A percentile compares a stretch with the other conserved stretches of the same genome.
Evolutionary conservation across 1,140 invertebrate species (phyloP).

Genomic region (Harlomillsia oculata): DNA sequence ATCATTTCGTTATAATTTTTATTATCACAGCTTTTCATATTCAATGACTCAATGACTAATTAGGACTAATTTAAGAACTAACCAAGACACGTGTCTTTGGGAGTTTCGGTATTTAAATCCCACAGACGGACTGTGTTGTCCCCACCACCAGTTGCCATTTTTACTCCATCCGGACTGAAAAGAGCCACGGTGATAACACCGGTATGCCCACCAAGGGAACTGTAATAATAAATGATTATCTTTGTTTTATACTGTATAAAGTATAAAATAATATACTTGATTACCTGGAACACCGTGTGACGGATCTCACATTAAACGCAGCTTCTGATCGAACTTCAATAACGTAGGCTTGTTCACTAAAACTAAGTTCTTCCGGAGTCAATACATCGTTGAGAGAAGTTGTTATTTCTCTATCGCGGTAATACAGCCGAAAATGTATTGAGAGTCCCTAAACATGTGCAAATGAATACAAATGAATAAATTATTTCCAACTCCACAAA

Average conservation of each 20-base stretch:
- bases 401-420: conserved; percentile 78
- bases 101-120: conserved; percentile 93
- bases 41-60: too few species aligned
- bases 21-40: too few species aligned
- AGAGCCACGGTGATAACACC: conserved; percentile 87
- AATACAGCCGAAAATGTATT: too few species aligned
- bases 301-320: conserved; percentile 78
- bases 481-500: too few species aligned
- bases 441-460: too few species aligned
- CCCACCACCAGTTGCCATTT: conserved; percentile 90
- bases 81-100: conserved; percentile 77
- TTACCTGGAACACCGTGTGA: conserved; percentile 53
- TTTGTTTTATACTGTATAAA: too few species aligned
- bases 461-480: too few species aligned
- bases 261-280: background rate
- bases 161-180: conserved; percentile 85
- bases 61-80: too few species aligned
- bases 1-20: too few species aligned
- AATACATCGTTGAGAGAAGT: conserved; percentile 48
- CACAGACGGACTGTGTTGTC: conserved; percentile 95
- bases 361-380: conserved; percentile 53
- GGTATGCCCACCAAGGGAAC: conserved; percentile 84
- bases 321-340: conserved; percentile 96
- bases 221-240: conserved; percentile 10
- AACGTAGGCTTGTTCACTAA: conserved; percentile 55